These are phyloP conservation scores for Epinotia bilunana DNA, from an alignment of 2,888 invertebrate genomes.

Conservation along the genomic window DNA sequence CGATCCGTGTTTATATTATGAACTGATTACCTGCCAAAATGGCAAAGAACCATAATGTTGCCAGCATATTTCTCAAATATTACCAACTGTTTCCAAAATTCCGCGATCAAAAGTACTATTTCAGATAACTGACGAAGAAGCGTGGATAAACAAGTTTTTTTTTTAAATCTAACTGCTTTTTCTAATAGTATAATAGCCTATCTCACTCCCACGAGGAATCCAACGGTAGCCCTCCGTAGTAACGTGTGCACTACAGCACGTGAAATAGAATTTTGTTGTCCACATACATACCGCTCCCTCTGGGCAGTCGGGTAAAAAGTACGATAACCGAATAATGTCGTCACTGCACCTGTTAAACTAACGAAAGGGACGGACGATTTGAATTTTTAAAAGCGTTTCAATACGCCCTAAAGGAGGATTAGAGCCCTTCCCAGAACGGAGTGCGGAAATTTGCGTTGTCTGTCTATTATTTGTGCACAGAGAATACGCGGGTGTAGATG, in stretches of 20 bases:
- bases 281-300: too few relatives aligned
- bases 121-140: neutral
- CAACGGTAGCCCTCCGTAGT: too few relatives aligned
- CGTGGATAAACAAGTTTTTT: neutral
- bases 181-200: too few relatives aligned
- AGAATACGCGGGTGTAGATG: neutral
- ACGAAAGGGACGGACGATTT: slow-evolving; percentile 25
- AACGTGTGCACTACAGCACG: too few relatives aligned
- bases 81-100: neutral
- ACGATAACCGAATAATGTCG: slow-evolving; percentile 18
- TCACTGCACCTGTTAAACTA: slow-evolving; percentile 30
- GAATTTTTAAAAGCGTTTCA: slow-evolving; percentile 34
- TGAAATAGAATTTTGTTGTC: too few relatives aligned
- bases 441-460: slow-evolving; percentile 7
- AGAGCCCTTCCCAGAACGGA: slow-evolving; percentile 18
- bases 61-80: neutral
- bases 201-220: too few relatives aligned
- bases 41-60: neutral
- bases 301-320: neutral
- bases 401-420: slow-evolving; percentile 24
- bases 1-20: too few relatives aligned
- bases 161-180: too few relatives aligned
- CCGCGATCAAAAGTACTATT: neutral
- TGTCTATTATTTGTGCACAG: slow-evolving; percentile 23
- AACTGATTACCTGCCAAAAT: too few relatives aligned